Conservation (phyloP, 2,888 invertebrate species). For the Leistus spinibarbis region DNA sequence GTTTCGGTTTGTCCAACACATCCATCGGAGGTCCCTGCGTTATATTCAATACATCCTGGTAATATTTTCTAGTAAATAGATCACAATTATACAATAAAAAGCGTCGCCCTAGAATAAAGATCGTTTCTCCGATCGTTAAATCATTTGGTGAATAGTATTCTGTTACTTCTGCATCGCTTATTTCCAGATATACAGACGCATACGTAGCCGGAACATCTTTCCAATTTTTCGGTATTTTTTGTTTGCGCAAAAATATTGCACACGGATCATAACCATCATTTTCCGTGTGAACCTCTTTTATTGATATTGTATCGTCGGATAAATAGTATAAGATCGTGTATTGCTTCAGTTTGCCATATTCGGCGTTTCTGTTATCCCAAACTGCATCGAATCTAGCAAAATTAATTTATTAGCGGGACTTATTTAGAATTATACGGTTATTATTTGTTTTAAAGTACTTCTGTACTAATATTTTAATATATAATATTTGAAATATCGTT, state of each 20-base stretch:
- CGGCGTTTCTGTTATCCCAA: conserved; percentile 69
- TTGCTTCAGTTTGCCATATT: conserved; percentile 64
- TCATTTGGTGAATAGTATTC: conserved; percentile 82
- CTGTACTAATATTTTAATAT: too few species aligned
- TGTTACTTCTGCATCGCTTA: conserved; percentile 71
- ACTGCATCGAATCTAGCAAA: conserved; percentile 66
- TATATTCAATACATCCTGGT: conserved; percentile 55
- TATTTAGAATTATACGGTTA: too few species aligned
- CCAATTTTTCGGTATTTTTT: conserved; percentile 71
- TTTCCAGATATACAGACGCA: conserved; percentile 72
- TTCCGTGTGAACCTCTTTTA: conserved; percentile 73
- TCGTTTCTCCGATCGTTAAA: conserved; percentile 74
- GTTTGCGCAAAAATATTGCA: conserved; percentile 74
- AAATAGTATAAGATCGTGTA: conserved; percentile 80
- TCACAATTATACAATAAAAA: conserved; percentile 83
- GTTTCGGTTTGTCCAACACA: conserved; percentile 46
- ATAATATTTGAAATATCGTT: too few species aligned
- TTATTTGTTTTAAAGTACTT: too few species aligned
- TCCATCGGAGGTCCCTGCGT: conserved; percentile 56
- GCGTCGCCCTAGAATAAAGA: conserved; percentile 71
- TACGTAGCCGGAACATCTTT: conserved; percentile 61
- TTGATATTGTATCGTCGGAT: conserved; percentile 79
- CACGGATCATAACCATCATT: conserved; percentile 81
- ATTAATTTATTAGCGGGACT: neutral
- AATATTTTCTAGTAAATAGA: conserved; percentile 78